Base-by-base conservation (phyloP, 1,140 invertebrate genomes). In the Drosophila nigromelanica region DNA sequence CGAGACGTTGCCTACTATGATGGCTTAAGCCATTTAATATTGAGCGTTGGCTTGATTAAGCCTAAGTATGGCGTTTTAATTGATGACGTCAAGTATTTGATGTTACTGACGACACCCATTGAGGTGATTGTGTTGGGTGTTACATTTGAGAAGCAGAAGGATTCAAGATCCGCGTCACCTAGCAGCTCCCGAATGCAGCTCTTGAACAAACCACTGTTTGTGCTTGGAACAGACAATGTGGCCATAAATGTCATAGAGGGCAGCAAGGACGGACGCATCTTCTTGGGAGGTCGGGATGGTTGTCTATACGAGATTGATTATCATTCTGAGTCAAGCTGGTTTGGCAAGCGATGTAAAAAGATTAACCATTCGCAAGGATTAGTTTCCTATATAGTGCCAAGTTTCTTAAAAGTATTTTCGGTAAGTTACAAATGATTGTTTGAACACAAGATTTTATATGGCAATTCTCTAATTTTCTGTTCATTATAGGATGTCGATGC, bases 281-380 rank as follows among this genome's bases (percentile, higher is more conserved):
- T 99, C 92, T 94, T 99, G 86, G 98, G 98, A 24, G 98, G 97
- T 40, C 97, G 96, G 92, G 98, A 99, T 93, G 98, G 98, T 11
- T 97, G 95, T 79, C 92, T 99, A 1, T 99, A 97, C 94, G 99
- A 99, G 95, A 95, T 99, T 78, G 94, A 94, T 80, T 99, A 99
- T 93, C 97, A 98, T 94, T 96, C 95, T 35, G 96, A 96, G 92
- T 94, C 95, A 63, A 95, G 95, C 54, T 99, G 98, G 98, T 98
- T 99, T 92, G 97, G 97, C 15, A 97, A 98, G 93, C 96, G 98
- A 71, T 99, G 98, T 92, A 96, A 96, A 89, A 99, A 98, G 93
- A 94, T 99, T 2, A 99, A 99, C 93, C 97, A 98, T 91, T 98
- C 98, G 0, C 97, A 96, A 51, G 96, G 96, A 66, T 93, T 95